Evolutionary conservation across 2,113 vertebrate genomes (phyloP), one percentile per base, ranked within the genome.

Genomic region (Melospiza georgiana): DNA sequence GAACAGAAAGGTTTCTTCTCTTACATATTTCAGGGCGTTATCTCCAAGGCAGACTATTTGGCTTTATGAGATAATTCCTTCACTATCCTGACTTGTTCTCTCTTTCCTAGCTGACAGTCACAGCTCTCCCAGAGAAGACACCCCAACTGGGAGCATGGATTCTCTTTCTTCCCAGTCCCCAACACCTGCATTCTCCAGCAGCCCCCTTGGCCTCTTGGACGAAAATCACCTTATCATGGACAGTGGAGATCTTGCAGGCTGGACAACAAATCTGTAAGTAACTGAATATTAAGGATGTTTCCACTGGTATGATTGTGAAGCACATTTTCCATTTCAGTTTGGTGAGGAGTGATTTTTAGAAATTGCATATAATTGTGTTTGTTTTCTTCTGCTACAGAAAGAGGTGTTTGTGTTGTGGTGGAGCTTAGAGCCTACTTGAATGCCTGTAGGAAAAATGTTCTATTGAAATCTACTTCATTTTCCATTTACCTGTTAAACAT

Each of bases 111-210:
- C 93, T 94, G 98, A 99, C 77, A 88, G 90, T 66, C 95, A 98
- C 86, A 97, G 71, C 80, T 96, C 95, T 61, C 96, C 96, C 7
- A 97, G 97, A 80, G 99, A 99, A 66, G 98, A 98, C 68, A 98
- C 98, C 5, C 98, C 98, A 22, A 98, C 98, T 83, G 98, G 98
- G 92, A 99, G 99, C 95, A 98, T 98, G 33, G 99, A 99, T 96
- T 99, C 99, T 0, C 98, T 99, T 30, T 99, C 99, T 31, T 99
- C 99, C 25, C 98, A 99, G 9, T 99, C 99, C n/a, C 99, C 99
- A 1, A 98, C 97, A 3, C 97, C 85, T 22, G 90, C 95, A 12
- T 58, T 96, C 66, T 93, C 98, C 9, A 98, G 97, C 33, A 98
- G 97, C 33, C 97, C 98, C 3, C 91, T 95, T 3, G 98, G 98